Evolutionary conservation across 2,797 vertebrate genomes (phyloP).

Genomic region (Enteromius paludinosus): DNA sequence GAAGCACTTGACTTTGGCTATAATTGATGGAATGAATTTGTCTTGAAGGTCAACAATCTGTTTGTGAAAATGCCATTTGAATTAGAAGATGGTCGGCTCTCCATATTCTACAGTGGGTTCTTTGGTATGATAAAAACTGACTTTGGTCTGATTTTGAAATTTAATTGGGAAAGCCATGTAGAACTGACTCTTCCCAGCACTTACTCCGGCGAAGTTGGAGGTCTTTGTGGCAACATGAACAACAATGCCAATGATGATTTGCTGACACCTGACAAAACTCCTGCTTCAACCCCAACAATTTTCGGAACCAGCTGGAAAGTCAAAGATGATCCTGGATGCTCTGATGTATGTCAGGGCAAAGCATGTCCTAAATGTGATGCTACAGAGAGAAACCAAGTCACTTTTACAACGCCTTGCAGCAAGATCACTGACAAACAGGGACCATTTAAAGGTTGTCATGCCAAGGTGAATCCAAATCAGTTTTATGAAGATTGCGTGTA

Average conservation of each 20-base stretch:
- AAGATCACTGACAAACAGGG: conserved; percentile 69
- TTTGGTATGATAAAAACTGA: conserved; percentile 65
- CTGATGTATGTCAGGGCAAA: conserved; percentile 66
- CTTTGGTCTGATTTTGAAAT: conserved; percentile 75
- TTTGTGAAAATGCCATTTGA: conserved; percentile 70
- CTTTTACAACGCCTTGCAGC: conserved; percentile 69
- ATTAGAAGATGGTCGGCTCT: conserved; percentile 58
- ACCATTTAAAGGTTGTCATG: conserved; percentile 77
- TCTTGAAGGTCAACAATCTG: conserved; percentile 72
- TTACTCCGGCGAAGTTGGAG: conserved; percentile 67
- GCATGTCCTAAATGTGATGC: conserved; percentile 69
- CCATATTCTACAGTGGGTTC: conserved; percentile 61
- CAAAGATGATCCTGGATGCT: conserved; percentile 74
- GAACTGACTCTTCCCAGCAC: conserved; percentile 74
- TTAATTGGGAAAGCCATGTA: conserved; percentile 73
- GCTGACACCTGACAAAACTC: conserved; percentile 60
- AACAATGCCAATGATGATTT: conserved; percentile 68
- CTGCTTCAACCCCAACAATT: neutral
- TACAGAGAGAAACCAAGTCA: conserved; percentile 27
- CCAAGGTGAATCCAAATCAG: conserved; percentile 54
- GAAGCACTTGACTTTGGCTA: neutral
- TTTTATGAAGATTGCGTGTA: conserved; percentile 81
- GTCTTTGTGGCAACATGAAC: conserved; percentile 82
- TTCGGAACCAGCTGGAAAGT: conserved; percentile 80
- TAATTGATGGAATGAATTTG: neutral